Evolutionary conservation across 2,888 invertebrate genomes (phyloP).

Genomic region (Erannis defoliaria): DNA sequence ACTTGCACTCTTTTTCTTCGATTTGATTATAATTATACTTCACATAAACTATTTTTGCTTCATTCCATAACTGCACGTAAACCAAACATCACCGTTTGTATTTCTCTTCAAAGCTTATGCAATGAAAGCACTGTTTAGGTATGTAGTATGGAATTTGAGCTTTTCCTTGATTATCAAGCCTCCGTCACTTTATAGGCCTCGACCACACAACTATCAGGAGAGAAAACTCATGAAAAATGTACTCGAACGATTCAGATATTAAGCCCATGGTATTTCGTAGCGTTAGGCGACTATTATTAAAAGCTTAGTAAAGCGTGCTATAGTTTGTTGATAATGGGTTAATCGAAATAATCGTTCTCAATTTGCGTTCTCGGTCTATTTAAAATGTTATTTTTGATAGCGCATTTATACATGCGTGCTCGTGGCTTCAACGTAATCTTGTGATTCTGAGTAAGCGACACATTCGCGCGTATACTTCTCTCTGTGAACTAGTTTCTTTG

Average conservation of each 20-base stretch:
- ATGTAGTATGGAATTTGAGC: not conserved
- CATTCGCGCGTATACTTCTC: no score
- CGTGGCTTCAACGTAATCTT: no score
- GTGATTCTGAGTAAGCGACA: no score
- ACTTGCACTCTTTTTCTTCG: not conserved
- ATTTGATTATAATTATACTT: not conserved
- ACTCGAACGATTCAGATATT: no score
- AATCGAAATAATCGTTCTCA: not conserved
- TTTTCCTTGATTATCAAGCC: not conserved
- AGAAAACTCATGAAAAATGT: no score
- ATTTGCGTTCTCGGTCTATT: not conserved
- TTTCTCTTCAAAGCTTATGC: not conserved
- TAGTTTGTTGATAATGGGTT: not conserved
- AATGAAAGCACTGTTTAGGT: conserved; percentile 4
- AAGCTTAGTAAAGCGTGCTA: not conserved
- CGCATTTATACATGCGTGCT: not conserved
- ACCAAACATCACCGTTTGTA: conserved; percentile 4
- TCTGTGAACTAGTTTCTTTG: no score
- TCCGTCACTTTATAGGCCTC: not conserved
- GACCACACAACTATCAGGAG: no score
- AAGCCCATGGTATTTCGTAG: not conserved
- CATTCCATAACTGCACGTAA: not conserved
- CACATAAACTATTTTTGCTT: not conserved
- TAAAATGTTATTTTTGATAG: not conserved
- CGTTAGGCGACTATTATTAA: not conserved